Conservation (phyloP, 2,888 invertebrate species). For the Dryococelus australis region DNA sequence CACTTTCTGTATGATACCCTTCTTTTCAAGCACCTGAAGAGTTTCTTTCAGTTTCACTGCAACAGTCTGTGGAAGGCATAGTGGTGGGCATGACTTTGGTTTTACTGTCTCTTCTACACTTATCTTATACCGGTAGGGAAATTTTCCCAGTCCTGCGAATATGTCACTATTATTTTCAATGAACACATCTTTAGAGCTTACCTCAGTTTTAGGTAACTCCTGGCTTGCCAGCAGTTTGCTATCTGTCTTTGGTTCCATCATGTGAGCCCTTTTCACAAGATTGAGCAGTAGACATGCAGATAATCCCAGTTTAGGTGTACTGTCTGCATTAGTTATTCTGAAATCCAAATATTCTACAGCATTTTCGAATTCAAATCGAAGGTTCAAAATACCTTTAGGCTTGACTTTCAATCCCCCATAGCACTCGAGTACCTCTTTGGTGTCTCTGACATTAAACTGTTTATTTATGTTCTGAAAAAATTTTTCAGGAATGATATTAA, state of each 20-base stretch:
- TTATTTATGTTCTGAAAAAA: neutral
- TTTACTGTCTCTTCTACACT: neutral
- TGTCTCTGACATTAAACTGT: too few relatives aligned
- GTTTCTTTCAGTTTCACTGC: too few relatives aligned
- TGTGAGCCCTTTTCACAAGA: too few relatives aligned
- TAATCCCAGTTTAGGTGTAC: neutral
- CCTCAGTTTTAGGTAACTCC: too few relatives aligned
- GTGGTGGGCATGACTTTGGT: neutral
- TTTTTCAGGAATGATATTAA: slow-evolving; percentile 17
- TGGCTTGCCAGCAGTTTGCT: too few relatives aligned
- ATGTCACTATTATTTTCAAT: neutral
- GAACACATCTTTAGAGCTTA: neutral
- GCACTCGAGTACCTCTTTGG: neutral
- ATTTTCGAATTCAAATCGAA: too few relatives aligned
- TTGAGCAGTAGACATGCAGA: too few relatives aligned
- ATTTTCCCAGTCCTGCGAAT: slow-evolving; percentile 22
- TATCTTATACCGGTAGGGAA: neutral
- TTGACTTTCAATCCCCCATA: slow-evolving; percentile 31
- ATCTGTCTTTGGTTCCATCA: too few relatives aligned
- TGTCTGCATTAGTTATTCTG: slow-evolving; percentile 21
- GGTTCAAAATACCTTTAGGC: neutral
- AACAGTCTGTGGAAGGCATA: neutral
- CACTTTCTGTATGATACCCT: too few relatives aligned
- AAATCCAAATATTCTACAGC: slow-evolving; percentile 24
- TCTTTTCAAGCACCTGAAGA: too few relatives aligned